Base-by-base conservation (phyloP, 2,797 vertebrate genomes). In the Pseudopleuronectes americanus region DNA sequence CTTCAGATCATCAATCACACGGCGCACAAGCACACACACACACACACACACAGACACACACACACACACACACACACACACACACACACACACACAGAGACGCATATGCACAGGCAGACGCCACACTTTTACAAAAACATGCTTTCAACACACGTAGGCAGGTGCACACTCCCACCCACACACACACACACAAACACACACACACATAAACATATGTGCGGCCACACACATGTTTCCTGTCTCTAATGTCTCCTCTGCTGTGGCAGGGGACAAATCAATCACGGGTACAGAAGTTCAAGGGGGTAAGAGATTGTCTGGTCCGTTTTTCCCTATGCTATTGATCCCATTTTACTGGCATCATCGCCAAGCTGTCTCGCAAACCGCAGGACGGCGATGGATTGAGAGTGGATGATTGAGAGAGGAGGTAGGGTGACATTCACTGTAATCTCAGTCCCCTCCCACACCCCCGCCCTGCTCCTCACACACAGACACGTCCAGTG, bases 1-100 rank as follows among this genome's bases (percentile, higher is more conserved):
- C 95, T 92, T 94, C 94, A 94, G 95, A 96, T 97, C 96, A 95
- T 96, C 96, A 96, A 97, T 97, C 96, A 96, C 96, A 96, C 95
- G 84, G 93, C 90, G 93, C 87, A 16, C 48, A 62, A 75, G 54
- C 67, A 56, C 60, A 47, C 74, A 62, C 60, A 55, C 13, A 14
- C 41, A 43, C 41, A 43, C 41, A 45, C 16, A 45, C 43, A 19
- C 38, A 41, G 12, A 14, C 38, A 41, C 57, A 48, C 64, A 43
- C 71, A 64, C 76, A 69, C 72, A 21, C 70, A 52, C 66, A 26
- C 58, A 53, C 61, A 48, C 68, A 62, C 22, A 36, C 43, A 70
- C 51, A 36, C 81, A 41, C 72, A 23, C 63, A 43, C 72, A 43
- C 38, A 43, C 38, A 43, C 38, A 43, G 13, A 45, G 14, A 8